Base-by-base conservation (phyloP, 2,888 invertebrate species). In the Ophraella communa region DNA sequence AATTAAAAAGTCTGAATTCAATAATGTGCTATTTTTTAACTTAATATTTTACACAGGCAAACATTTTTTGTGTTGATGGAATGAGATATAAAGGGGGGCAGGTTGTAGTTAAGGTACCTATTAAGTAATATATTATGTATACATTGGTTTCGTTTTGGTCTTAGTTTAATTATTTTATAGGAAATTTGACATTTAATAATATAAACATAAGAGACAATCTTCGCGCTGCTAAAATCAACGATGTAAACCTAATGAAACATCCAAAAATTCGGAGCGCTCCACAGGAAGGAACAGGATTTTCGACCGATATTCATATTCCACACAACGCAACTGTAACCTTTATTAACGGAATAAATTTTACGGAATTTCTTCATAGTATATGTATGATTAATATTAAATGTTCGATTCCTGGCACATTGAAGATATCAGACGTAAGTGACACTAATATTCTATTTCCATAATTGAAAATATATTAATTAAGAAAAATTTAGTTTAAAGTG, bases 291-390 rank as follows among this genome's bases (percentile, higher is more conserved):
- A 65, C 8, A 17, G 8, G 8, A 14, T 14, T 14, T 24, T 17
- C 27, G 4, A 8, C 1, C 3, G 49, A 51, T 5, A 18, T 78
- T 21, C 71, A 70, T 42, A 69, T 81, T 53, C 76, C 79, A 14
- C 78, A 80, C 18, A 78, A 74, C 61, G 64, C 84, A 17, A 74
- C 73, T 1, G 78, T 81, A 3, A 64, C 79, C 1, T 76, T 63
- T 10, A 80, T 88, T 1, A 88, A 87, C 74, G 84, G 81, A 1
- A 70, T 83, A 18, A 55, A 77, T 23, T 87, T 88, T 82, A 65
- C 78, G 0, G 72, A 79, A 5, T 79, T 87, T 51, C 70, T 83
- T 3, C 70, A 75, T 1, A 78, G 81, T 39, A 68, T 87, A 7
- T 82, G 87, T 51, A 80, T 86, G 68, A 85, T 76, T 44, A 83